Percentiles rank a stretch among this genome's conserved stretches.
Conservation (phyloP, 1,140 invertebrate genomes). For the Oryctes rhinoceros region DNA sequence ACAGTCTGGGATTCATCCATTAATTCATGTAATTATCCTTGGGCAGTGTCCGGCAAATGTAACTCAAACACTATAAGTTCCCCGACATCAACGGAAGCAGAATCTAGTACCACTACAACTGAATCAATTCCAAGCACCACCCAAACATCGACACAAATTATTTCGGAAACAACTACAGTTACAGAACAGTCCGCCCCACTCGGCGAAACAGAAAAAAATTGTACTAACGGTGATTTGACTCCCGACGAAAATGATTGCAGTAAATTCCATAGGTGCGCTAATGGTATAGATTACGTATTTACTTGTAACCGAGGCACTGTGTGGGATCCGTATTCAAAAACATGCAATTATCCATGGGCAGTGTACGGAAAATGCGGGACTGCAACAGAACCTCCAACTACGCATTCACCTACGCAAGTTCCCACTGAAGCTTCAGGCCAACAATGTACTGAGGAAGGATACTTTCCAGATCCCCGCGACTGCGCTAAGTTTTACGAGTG, state of each 20-base stretch:
- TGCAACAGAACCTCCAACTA: conserved; percentile 10
- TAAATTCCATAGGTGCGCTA: conserved; percentile 76
- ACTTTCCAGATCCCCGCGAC: conserved; percentile 52
- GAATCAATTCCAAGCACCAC: conserved; percentile 38
- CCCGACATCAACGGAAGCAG: neutral
- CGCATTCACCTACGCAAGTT: neutral
- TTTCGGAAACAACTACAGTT: conserved; percentile 24
- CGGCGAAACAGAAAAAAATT: conserved; percentile 41
- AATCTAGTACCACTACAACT: conserved; percentile 16
- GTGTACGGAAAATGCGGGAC: conserved; percentile 41
- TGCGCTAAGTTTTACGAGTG: conserved; percentile 56
- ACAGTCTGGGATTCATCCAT: conserved; percentile 70
- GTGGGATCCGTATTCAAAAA: conserved; percentile 63
- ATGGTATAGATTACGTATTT: conserved; percentile 68
- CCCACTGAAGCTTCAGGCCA: conserved; percentile 45
- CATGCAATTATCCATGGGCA: conserved; percentile 41
- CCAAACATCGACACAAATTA: conserved; percentile 40
- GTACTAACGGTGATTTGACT: conserved; percentile 60
- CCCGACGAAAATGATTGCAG: conserved; percentile 67
- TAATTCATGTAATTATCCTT: conserved; percentile 69
- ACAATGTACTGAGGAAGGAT: conserved; percentile 54
- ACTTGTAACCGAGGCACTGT: conserved; percentile 73
- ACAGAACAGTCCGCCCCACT: conserved; percentile 34
- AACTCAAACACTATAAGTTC: neutral
- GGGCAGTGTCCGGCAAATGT: conserved; percentile 56